Conservation (phyloP, 1,140 invertebrate species). For the Samia ricini region DNA sequence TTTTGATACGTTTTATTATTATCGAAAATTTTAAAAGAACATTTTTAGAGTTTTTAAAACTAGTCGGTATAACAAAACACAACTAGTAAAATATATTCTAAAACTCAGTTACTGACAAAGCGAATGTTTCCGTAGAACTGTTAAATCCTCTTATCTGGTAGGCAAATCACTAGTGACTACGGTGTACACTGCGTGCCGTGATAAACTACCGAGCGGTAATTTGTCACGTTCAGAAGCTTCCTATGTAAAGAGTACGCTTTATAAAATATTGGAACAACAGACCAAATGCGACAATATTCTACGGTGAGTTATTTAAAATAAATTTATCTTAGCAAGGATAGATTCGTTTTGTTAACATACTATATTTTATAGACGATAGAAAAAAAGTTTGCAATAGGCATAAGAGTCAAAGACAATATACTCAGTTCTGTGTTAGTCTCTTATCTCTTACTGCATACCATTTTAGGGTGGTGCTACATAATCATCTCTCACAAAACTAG, state of each 20-base stretch:
- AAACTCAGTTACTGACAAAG: background rate
- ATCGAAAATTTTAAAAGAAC: too few relatives aligned
- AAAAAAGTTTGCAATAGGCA: background rate
- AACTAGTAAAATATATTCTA: background rate
- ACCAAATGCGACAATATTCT: background rate
- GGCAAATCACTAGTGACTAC: slow-evolving; percentile 16
- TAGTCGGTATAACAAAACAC: background rate
- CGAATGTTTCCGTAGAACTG: slow-evolving; percentile 6
- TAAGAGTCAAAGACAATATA: background rate
- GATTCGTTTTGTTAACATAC: background rate
- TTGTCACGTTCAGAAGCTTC: background rate
- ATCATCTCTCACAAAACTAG: too few relatives aligned
- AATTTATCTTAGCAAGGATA: background rate
- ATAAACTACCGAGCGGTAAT: background rate
- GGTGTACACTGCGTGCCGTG: slow-evolving; percentile 8
- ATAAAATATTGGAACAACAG: background rate
- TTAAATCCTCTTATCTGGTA: slow-evolving; percentile 19
- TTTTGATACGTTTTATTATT: too few relatives aligned
- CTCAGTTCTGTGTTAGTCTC: too few relatives aligned
- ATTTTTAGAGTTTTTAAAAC: background rate
- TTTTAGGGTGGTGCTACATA: too few relatives aligned
- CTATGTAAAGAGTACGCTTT: too few relatives aligned
- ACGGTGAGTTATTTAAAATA: background rate
- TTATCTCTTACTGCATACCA: too few relatives aligned
- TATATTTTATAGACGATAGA: background rate